Conservation (phyloP, 92 coral and sea anemone genomes). For the Desmophyllum pertusum region DNA sequence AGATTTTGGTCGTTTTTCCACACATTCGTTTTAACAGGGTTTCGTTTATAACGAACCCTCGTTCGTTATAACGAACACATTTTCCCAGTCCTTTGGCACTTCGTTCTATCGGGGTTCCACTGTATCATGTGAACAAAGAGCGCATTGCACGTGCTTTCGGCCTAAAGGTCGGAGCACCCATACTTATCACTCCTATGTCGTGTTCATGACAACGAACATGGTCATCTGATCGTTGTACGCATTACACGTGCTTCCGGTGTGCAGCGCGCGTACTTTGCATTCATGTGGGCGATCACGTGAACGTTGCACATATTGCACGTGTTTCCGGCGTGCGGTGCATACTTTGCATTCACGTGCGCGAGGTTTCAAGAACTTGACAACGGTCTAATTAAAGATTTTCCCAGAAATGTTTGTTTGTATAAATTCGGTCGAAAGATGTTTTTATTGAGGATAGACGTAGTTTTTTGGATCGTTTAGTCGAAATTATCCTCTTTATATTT, state of each 20-base stretch:
- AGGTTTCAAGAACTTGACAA: no score
- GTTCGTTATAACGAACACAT: no score
- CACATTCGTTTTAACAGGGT: no score
- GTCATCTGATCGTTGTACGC: constrained; percentile 6
- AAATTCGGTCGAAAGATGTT: background rate
- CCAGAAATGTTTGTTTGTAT: background rate
- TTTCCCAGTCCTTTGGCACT: no score
- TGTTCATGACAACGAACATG: constrained; percentile 8
- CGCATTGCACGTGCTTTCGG: background rate
- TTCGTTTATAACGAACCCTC: no score
- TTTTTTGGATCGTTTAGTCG: background rate
- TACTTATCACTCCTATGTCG: background rate
- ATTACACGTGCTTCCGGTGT: constrained; percentile 38
- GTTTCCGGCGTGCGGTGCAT: constrained; percentile 10
- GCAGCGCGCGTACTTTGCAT: background rate
- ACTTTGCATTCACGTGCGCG: background rate
- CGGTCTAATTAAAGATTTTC: no score
- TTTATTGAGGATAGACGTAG: background rate
- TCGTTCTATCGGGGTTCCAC: no score
- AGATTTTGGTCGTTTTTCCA: no score
- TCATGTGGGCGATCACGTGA: constrained; percentile 26
- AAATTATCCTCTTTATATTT: no score
- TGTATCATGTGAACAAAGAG: constrained; percentile 5
- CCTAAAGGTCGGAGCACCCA: constrained; percentile 2
- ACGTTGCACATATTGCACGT: constrained; percentile 21